A percentile compares a stretch with the other conserved stretches of the same genome.
These are phyloP conservation scores for Cyclina sinensis DNA, from an alignment of 1,140 invertebrate genomes.

Conservation along the genomic window DNA sequence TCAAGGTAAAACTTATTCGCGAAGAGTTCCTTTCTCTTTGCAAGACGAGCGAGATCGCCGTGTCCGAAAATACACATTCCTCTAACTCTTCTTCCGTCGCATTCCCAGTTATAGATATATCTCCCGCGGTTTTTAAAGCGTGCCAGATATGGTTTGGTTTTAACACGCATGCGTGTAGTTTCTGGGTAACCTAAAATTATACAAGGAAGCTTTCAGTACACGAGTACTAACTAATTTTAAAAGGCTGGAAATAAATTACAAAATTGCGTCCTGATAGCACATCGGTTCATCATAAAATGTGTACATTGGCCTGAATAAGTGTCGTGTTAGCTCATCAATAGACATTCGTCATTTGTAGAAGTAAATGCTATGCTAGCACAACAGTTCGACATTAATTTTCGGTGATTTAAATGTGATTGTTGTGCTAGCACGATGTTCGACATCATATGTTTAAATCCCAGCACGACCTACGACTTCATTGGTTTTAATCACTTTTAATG, in stretches of 20 bases:
- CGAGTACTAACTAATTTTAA: too few relatives aligned
- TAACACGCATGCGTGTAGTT: background rate
- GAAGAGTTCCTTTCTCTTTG: slow-evolving; percentile 70
- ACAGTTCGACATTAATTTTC: too few relatives aligned
- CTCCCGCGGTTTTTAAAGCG: slow-evolving; percentile 67
- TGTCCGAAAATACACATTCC: slow-evolving; percentile 74
- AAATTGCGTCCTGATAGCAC: background rate
- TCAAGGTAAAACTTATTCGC: slow-evolving; percentile 75
- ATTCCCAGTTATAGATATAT: slow-evolving; percentile 38
- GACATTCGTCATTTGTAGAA: background rate
- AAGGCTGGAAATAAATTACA: too few relatives aligned
- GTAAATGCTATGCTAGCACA: background rate
- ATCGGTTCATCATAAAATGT: background rate
- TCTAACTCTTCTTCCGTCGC: slow-evolving; percentile 68
- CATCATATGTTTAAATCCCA: too few relatives aligned
- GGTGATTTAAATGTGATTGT: too few relatives aligned
- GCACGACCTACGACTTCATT: too few relatives aligned
- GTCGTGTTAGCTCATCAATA: background rate
- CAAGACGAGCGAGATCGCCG: slow-evolving; percentile 69
- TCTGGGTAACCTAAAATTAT: slow-evolving; percentile 51
- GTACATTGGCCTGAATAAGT: background rate
- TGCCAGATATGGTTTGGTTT: slow-evolving; percentile 59
- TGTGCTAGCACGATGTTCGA: too few relatives aligned
- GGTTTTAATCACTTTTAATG: too few relatives aligned
- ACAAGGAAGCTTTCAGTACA: background rate